Base-by-base conservation (phyloP, 2,797 vertebrate genomes). In the Chanos chanos region DNA sequence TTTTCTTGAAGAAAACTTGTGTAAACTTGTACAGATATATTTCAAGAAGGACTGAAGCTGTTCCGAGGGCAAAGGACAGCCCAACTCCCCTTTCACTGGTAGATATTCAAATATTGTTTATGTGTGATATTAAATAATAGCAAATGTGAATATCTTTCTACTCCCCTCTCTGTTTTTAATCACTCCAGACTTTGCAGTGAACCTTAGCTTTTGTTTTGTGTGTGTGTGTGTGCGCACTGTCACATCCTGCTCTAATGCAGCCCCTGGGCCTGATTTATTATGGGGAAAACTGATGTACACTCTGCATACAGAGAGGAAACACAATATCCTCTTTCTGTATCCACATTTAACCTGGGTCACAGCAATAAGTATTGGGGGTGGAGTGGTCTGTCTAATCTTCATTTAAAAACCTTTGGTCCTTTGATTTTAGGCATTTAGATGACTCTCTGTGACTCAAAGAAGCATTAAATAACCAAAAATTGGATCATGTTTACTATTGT, bases 261-360 rank as follows among this genome's bases (percentile, higher is more conserved):
- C n/a, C 48, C 67, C 68, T 64, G 74, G 73, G 65, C 59, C 71
- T 72, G 67, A 75, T 45, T 66, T 59, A 64, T 61, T 53, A 48
- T 60, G 50, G 61, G 68, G 62, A 56, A 77, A 74, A 73, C 78
- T 77, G 71, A 85, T 83, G 81, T 84, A 79, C 85, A 84, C 74
- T 83, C 85, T 82, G 81, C 79, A 82, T 83, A 77, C 78, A 75
- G 64, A 50, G 77, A 82, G 86, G 86, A 87, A 88, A 76, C 73
- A 62, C 76, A 85, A 85, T 87, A 87, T 89, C 85, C 86, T 85
- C 81, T 89, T 87, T 76, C 81, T 33, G 55, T 68, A 69, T 51
- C 15, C 68, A 63, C 8, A 71, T 72, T 75, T 77, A 79, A 76
- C 81, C 74, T 76, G 74, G 62, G 59, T 68, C 68, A 51, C 62